These are phyloP conservation scores for Epicauta chinensis DNA, from an alignment of 1,140 invertebrate genomes.

Conservation along the genomic window DNA sequence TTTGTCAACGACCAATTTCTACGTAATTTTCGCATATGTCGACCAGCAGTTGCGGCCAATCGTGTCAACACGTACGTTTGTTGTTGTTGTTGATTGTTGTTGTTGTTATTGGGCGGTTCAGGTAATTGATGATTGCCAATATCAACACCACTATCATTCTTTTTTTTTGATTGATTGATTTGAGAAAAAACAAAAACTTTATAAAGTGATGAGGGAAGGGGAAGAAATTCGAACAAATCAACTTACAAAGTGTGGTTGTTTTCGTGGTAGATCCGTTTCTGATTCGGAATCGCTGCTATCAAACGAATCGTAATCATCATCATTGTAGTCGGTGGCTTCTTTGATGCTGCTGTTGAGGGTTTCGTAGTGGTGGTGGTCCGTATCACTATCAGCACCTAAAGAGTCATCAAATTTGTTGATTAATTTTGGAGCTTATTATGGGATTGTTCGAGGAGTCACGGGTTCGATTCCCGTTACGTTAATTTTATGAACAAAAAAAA, in stretches of 20 bases:
- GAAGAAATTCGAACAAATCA: background rate
- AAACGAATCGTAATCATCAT: slow-evolving; percentile 57
- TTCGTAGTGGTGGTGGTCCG: slow-evolving; percentile 55
- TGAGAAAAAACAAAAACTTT: slow-evolving; percentile 14
- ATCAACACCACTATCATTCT: slow-evolving; percentile 46
- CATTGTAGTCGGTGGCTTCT: slow-evolving; percentile 22
- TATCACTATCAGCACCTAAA: slow-evolving; percentile 40
- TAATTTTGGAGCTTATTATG: no score
- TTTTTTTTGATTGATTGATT: no score
- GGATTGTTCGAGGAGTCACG: no score
- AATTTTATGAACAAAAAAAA: no score
- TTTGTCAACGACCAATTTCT: slow-evolving; percentile 35
- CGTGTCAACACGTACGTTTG: slow-evolving; percentile 48
- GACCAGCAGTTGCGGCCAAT: slow-evolving; percentile 33
- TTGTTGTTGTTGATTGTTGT: no score
- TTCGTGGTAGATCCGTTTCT: slow-evolving; percentile 48
- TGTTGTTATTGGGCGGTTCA: slow-evolving; percentile 50
- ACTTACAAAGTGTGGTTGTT: slow-evolving; percentile 26
- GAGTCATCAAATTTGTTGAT: background rate
- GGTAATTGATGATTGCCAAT: slow-evolving; percentile 50
- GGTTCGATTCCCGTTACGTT: no score
- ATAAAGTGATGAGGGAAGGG: no score
- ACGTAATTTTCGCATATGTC: slow-evolving; percentile 35
- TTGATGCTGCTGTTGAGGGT: slow-evolving; percentile 43
- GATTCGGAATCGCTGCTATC: slow-evolving; percentile 58